Base-by-base conservation (phyloP, 2,888 invertebrate species). In the Troides oblongomaculatus region DNA sequence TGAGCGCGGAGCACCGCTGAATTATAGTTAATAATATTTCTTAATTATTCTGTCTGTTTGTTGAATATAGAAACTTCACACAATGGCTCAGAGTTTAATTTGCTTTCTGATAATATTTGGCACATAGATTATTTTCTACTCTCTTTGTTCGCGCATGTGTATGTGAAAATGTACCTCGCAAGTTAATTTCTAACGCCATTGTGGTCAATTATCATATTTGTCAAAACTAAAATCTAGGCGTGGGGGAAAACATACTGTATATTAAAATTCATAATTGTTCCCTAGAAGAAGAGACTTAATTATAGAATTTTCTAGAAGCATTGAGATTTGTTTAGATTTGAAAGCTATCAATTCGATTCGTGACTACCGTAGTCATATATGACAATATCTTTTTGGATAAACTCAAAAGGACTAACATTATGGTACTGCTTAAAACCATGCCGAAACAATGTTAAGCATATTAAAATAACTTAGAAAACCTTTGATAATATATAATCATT, bases 21-120 rank as follows among this genome's bases (percentile, higher is more conserved):
- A 30, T 65, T 65, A 62, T 69, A 39, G 64, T 61, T 57, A 65
- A 57, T 62, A 58, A 62, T 65, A 66, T 62, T 69, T 69, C n/a
- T 62, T 65, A 65, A 69, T 65, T 69, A 61, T 39, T 23, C 58
- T 46, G 56, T 62, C 58, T 46, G 58, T 62, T 30, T 65, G 65
- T 66, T 66, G 36, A 30, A 58, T 17, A 57, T 46, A 69, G 30
- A 59, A 25, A 6, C 58, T 23, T 23, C 18, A 1, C 50, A 70
- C 65, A 66, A 66, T 66, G 39, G 66, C 23, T 14, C 69, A n/a
- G 18, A 64, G 12, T 53, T 56, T 64, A 50, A 57, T 65, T 62
- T 62, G n/a, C 56, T 64, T 65, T 53, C 36, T 66, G 53, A 57
- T 67, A 25, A 39, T 70, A 66, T 70, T 62, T 30, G 39, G 62